phyloP scores from a whole-genome alignment of 2,888 invertebrate species.

The Sarcophaga variegata region DNA sequence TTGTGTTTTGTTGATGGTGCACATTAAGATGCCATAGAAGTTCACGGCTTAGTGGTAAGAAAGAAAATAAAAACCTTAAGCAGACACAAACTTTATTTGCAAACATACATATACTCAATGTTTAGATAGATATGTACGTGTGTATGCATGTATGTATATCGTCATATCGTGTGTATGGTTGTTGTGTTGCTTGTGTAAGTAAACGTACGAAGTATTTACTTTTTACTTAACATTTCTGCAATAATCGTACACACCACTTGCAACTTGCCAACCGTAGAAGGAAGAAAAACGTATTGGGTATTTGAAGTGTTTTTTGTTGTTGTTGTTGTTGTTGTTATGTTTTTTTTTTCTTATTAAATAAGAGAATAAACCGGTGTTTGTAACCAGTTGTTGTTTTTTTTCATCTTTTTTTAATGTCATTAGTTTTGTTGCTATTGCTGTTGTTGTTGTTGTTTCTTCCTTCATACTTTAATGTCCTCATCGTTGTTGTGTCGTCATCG shows the following conservation, averaged over 20 bases:
- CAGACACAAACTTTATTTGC: constrained; percentile 46
- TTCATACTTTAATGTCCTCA: constrained; percentile 63
- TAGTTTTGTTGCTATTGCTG: constrained; percentile 40
- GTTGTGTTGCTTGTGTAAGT: no score
- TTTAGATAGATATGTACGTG: neutral
- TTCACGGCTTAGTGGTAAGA: constrained; percentile 65
- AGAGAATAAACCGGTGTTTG: constrained; percentile 70
- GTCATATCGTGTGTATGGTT: constrained; percentile 12
- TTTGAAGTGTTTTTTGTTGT: neutral
- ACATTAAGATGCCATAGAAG: constrained; percentile 66
- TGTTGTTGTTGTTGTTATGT: no score
- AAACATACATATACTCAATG: constrained; percentile 22
- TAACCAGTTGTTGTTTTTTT: constrained; percentile 62
- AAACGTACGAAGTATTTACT: no score
- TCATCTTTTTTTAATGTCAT: constrained; percentile 26
- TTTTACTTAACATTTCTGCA: neutral
- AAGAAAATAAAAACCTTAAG: constrained; percentile 30
- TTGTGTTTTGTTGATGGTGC: constrained; percentile 32
- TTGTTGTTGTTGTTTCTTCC: constrained; percentile 35
- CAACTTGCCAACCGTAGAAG: neutral
- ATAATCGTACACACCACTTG: neutral
- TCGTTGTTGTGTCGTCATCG: constrained; percentile 55
- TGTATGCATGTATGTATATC: constrained; percentile 18
- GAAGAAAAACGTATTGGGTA: neutral
- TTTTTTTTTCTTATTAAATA: constrained; percentile 16